phyloP scores from a whole-genome alignment of 2,888 invertebrate species.

The Linyphia triangularis region DNA sequence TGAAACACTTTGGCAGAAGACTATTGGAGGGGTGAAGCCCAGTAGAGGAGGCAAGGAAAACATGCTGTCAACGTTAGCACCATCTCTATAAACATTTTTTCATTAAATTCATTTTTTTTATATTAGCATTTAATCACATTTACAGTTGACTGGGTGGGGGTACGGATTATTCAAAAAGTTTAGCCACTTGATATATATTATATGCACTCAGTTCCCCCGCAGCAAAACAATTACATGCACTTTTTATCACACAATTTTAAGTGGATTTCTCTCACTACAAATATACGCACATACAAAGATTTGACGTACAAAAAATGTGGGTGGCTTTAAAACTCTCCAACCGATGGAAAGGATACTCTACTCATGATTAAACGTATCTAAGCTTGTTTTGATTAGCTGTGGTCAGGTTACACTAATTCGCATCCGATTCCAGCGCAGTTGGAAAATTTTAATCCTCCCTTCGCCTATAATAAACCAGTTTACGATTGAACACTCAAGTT shows the following conservation, averaged over 20 bases:
- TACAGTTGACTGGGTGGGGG: slow-evolving; percentile 71
- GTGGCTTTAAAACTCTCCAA: slow-evolving; percentile 41
- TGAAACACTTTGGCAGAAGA: slow-evolving; percentile 72
- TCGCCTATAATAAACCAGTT: slow-evolving; percentile 4
- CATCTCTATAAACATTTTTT: slow-evolving; percentile 64
- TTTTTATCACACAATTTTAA: slow-evolving; percentile 72
- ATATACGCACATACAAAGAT: slow-evolving; percentile 61
- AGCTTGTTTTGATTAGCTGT: slow-evolving; percentile 31
- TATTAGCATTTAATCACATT: slow-evolving; percentile 67
- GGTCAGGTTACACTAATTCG: neutral
- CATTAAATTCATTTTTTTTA: slow-evolving; percentile 13
- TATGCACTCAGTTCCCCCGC: slow-evolving; percentile 25
- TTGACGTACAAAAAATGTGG: slow-evolving; percentile 35
- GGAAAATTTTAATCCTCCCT: slow-evolving; percentile 33
- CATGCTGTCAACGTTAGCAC: slow-evolving; percentile 68
- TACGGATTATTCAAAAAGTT: slow-evolving; percentile 45
- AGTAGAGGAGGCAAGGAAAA: slow-evolving; percentile 50
- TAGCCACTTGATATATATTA: slow-evolving; percentile 64
- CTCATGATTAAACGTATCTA: slow-evolving; percentile 1
- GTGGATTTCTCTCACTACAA: slow-evolving; percentile 68
- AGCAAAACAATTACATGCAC: slow-evolving; percentile 64
- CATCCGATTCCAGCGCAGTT: slow-evolving; percentile 9
- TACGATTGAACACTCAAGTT: slow-evolving; percentile 47
- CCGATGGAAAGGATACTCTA: neutral
- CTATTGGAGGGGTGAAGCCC: slow-evolving; percentile 60